Base-by-base conservation (phyloP, 2,113 vertebrate species). In the Myotis brandtii region DNA sequence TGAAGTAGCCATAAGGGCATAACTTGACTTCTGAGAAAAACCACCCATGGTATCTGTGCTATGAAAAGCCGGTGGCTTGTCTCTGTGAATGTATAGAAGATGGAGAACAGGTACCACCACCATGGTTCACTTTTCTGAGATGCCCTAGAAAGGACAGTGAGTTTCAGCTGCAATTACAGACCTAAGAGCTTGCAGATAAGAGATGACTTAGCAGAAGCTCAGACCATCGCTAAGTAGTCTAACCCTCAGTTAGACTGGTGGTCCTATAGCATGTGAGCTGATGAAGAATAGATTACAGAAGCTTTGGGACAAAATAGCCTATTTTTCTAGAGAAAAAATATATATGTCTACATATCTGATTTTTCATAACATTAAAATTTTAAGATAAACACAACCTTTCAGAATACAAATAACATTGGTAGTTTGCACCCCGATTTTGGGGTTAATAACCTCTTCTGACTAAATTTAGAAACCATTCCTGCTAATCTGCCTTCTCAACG, bases 261-360 rank as follows among this genome's bases (percentile, higher is more conserved):
- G 70, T 86, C 86, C 91, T 72, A 94, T 20, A 91, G 93, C 97
- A 93, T 64, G 72, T 87, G 90, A 93, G 81, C 93, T 96, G 96
- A 93, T 75, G 50, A 69, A 96, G 80, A 95, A 96, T 77, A 95
- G 96, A 95, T 50, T 14, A 83, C 43, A 73, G 95, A 37, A 59
- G 17, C 86, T 89, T 3, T 34, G 84, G 34, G 89, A 59, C 10
- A 66, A 88, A 76, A 27, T 13, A 43, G 64, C 86, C 27, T 23
- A 72, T 34, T 70, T 54, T 56, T 94, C 48, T 76, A 96, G 67
- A 95, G 79, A 77, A 96, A 18, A 69, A 18, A 69, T 13, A 93
- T 9, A 43, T 30, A 77, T 10, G 20, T 56, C 59, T n/a, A 70
- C 6, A 40, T 25, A 62, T 7, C 9, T 75, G 25, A 85, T 66